Evolutionary conservation across 2,888 invertebrate genomes (phyloP).

Genomic region (Melanchra persicariae): DNA sequence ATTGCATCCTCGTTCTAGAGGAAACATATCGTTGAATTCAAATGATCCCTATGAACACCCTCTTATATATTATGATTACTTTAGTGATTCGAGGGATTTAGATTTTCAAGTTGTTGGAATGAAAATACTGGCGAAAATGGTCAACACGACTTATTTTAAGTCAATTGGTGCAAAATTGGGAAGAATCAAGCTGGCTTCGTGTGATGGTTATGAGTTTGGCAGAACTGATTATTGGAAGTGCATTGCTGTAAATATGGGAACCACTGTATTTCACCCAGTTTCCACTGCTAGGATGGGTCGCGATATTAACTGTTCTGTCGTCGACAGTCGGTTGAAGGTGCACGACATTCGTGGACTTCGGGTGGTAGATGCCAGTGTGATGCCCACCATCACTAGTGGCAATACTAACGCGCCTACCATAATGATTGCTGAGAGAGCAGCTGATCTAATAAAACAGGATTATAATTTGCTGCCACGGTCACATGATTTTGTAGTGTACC

Average conservation of each 20-base stretch:
- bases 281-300: constrained; percentile 54
- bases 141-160: constrained; percentile 48
- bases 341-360: constrained; percentile 70
- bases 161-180: constrained; percentile 33
- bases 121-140: constrained; percentile 7
- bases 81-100: too few species aligned
- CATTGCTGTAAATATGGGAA: constrained; percentile 35
- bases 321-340: constrained; percentile 51
- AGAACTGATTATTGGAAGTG: constrained; percentile 53
- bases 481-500: too few species aligned
- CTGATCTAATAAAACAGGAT: constrained; percentile 65
- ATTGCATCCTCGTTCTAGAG: too few species aligned
- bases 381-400: constrained; percentile 93
- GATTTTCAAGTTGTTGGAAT: too few species aligned
- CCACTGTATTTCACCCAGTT: constrained; percentile 53
- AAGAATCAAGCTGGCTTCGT: constrained; percentile 18
- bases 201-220: constrained; percentile 41
- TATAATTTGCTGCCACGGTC: constrained; percentile 2
- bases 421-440: constrained; percentile 93
- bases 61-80: too few species aligned
- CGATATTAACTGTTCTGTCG: constrained; percentile 40
- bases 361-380: constrained; percentile 93
- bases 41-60: too few species aligned
- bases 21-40: too few species aligned
- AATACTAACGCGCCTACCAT: constrained; percentile 94